Base-by-base conservation (phyloP, 2,888 invertebrate genomes). In the Nomada ferruginata region DNA sequence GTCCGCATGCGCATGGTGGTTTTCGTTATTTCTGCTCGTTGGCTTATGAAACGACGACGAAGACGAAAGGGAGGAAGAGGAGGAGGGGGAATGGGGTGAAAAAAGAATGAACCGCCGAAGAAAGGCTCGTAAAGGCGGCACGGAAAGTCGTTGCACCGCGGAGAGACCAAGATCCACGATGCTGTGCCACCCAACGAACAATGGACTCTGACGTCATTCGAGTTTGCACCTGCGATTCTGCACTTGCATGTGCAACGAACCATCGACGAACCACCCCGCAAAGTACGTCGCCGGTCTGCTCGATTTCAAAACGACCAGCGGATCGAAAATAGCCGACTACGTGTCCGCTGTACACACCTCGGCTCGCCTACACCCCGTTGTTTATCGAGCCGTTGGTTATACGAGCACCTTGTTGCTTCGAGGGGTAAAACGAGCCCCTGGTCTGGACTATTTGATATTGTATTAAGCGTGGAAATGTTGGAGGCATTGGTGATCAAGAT, bases 111-210 rank as follows among this genome's bases (percentile, higher is more conserved):
- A 50, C 59, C 60, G 60, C 64, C 70, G 82, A 85, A 88, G 86
- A 90, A 87, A 89, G 86, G 87, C 85, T 89, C 89, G 86, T 88
- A 87, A 90, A 90, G 87, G 75, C 59, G 75, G 77, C 68, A 55
- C n/a, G 71, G 20, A 26, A n/a, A 72, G 76, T 84, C 80, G 84
- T 83, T 79, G 85, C 81, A 68, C 74, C 59, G 60, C 23, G 52
- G 29, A 23, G 52, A 57, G 42, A 13, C 20, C 80, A 63, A 72
- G 73, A 77, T 82, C 76, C 70, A 60, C 23, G 83, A 55, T 66
- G 63, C 53, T 71, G 53, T 18, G 60, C n/a, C 60, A 66, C 71
- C 71, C 76, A 53, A 74, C 66, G 83, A 89, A 89, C 88, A 88
- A 90, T 90, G 85, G 75, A 55, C 53, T 59, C 76, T 88, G 87